Conservation (phyloP, 2,113 vertebrate species). For the Corvus moneduloides region DNA sequence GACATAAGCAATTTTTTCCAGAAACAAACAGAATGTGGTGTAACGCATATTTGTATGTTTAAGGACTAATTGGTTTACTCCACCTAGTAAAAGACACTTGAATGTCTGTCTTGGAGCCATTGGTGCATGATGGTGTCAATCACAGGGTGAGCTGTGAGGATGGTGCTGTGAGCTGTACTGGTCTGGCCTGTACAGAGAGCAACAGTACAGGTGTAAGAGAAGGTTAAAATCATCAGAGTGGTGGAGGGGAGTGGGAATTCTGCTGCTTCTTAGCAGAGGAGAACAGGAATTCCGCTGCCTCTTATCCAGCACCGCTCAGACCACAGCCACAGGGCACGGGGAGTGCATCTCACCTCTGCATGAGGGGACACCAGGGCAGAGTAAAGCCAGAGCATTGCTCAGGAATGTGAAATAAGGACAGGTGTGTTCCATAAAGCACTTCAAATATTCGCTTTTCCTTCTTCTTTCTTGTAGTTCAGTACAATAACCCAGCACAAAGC, state of each 20-base stretch:
- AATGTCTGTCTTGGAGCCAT: not conserved
- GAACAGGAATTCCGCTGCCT: not conserved
- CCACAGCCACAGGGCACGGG: rapidly evolving
- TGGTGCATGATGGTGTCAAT: rapidly evolving
- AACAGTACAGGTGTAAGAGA: not conserved
- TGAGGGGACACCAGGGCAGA: not conserved
- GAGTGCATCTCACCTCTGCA: not conserved
- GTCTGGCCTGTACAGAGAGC: not conserved
- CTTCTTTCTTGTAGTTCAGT: not conserved
- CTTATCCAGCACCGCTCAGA: rapidly evolving
- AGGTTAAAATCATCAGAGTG: not conserved
- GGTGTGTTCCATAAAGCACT: not conserved
- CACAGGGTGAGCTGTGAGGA: rapidly evolving
- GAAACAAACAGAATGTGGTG: not conserved
- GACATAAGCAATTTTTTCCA: not conserved
- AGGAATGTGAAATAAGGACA: not conserved
- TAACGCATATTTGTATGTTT: not conserved
- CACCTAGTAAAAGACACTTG: not conserved
- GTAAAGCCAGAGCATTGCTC: not conserved
- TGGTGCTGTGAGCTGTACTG: not conserved
- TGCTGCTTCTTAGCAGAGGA: not conserved
- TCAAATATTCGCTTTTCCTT: not conserved
- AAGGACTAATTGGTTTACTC: not conserved
- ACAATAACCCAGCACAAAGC: not conserved
- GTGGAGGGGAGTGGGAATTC: not conserved